These are phyloP conservation scores for Melanocharis versteri DNA, from an alignment of 2,113 vertebrate genomes.

Conservation along the genomic window DNA sequence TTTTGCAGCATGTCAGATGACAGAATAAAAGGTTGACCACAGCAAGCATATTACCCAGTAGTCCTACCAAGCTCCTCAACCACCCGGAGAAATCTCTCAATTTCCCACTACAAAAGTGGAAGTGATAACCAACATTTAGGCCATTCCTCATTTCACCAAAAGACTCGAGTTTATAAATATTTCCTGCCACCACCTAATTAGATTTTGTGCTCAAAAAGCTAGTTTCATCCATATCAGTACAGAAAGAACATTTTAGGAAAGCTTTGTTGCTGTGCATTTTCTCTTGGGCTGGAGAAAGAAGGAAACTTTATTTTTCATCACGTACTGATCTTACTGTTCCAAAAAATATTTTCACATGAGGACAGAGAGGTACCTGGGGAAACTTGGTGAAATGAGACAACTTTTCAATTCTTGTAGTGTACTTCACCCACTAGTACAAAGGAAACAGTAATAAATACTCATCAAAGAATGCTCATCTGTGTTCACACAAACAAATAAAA, in stretches of 20 bases:
- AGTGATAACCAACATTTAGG: background rate
- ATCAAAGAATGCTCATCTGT: conserved; percentile 22
- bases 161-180: background rate
- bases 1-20: background rate
- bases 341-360: background rate
- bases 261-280: background rate
- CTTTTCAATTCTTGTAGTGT: background rate
- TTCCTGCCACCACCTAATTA: background rate
- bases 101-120: background rate
- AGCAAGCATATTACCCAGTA: background rate
- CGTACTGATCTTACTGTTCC: background rate
- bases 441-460: conserved; percentile 9
- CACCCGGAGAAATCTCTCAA: background rate
- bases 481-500: conserved; percentile 24
- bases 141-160: background rate
- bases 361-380: background rate
- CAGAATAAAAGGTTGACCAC: background rate
- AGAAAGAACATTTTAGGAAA: background rate
- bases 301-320: background rate
- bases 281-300: background rate
- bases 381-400: background rate
- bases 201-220: background rate
- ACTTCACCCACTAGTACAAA: background rate
- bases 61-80: background rate
- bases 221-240: background rate